phyloP scores from a whole-genome alignment of 1,140 invertebrate genomes.

The Chlorops oryzae region DNA sequence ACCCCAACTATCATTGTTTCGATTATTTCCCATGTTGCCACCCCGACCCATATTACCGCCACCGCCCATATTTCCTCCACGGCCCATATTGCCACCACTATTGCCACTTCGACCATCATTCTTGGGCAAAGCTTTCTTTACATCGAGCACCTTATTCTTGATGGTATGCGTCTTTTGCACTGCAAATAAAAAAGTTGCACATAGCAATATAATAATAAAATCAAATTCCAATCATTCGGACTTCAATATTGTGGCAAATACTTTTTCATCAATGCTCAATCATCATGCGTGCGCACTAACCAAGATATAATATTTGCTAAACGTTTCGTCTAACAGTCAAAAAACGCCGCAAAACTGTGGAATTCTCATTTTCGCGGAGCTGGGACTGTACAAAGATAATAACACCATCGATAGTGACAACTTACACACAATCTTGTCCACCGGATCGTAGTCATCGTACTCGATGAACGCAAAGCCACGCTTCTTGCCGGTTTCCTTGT shows the following conservation, averaged over 20 bases:
- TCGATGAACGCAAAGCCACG: constrained; percentile 92
- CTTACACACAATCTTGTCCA: constrained; percentile 87
- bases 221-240: background rate
- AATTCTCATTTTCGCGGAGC: constrained; percentile 17
- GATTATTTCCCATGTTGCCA: constrained; percentile 53
- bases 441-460: constrained; percentile 94
- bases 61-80: constrained; percentile 43
- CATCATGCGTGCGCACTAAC: constrained; percentile 11
- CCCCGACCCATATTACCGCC: constrained; percentile 57
- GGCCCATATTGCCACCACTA: constrained; percentile 22
- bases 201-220: background rate
- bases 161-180: constrained; percentile 69
- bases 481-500: constrained; percentile 87
- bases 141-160: constrained; percentile 69
- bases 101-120: constrained; percentile 49
- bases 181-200: constrained; percentile 38
- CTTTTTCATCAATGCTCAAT: constrained; percentile 27
- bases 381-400: constrained; percentile 12
- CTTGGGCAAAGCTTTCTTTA: constrained; percentile 72
- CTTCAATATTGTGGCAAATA: constrained; percentile 25
- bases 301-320: constrained; percentile 16
- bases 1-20: constrained; percentile 62
- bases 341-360: constrained; percentile 20
- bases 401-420: constrained; percentile 7
- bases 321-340: constrained; percentile 18